These are phyloP conservation scores for Heliconius hortense DNA, from an alignment of 2,888 invertebrate genomes.

Conservation along the genomic window DNA sequence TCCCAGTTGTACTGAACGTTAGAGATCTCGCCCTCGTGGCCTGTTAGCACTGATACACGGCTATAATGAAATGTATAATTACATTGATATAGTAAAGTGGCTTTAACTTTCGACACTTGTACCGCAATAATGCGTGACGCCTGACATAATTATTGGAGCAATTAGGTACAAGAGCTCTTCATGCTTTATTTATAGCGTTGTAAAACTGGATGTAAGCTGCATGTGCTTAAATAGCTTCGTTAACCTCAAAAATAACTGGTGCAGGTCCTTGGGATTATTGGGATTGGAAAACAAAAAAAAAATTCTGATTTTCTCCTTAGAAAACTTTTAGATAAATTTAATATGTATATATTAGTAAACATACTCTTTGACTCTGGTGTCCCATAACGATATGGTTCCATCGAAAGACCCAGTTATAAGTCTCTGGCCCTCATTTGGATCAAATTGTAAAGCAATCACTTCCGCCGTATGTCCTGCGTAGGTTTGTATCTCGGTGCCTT, in stretches of 20 bases:
- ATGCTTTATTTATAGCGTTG: background rate
- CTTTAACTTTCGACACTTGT: background rate
- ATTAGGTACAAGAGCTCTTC: background rate
- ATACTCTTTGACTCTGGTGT: constrained; percentile 84
- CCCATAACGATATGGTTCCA: constrained; percentile 88
- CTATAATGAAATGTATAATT: constrained; percentile 57
- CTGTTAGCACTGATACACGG: constrained; percentile 80
- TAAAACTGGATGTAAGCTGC: background rate
- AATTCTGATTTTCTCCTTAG: background rate
- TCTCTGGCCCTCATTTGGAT: constrained; percentile 84
- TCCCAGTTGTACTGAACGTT: constrained; percentile 87
- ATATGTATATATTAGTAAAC: constrained; percentile 42
- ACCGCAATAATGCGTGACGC: background rate
- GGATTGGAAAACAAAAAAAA: background rate
- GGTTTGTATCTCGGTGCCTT: constrained; percentile 83
- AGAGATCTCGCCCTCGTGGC: constrained; percentile 86
- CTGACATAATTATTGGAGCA: background rate
- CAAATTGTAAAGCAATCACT: constrained; percentile 88
- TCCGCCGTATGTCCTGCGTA: constrained; percentile 88
- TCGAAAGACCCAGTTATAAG: constrained; percentile 92
- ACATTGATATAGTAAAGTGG: background rate
- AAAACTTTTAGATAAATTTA: background rate
- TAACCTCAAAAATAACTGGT: background rate
- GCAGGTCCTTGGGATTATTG: background rate
- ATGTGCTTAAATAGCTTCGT: background rate